These are phyloP conservation scores for Musca vetustissima DNA, from an alignment of 1,140 invertebrate species.

Conservation along the genomic window DNA sequence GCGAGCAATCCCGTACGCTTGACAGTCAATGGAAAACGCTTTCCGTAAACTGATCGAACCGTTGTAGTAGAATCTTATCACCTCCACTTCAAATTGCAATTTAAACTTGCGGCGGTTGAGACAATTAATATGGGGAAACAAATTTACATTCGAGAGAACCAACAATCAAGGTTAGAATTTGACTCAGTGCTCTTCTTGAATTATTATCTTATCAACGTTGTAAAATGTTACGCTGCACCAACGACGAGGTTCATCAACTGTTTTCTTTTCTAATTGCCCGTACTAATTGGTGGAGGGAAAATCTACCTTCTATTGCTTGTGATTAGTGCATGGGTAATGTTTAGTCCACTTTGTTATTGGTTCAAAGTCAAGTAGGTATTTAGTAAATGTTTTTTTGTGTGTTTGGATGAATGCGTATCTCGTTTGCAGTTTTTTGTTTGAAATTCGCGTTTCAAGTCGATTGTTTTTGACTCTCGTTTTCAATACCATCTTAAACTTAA, in stretches of 20 bases:
- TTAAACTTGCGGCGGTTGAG: neutral
- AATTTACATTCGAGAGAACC: no score
- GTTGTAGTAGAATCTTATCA: neutral
- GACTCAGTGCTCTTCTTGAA: no score
- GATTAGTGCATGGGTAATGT: no score
- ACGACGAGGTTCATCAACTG: neutral
- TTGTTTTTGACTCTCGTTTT: no score
- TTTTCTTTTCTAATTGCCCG: no score
- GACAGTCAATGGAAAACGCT: neutral
- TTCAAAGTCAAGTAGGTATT: neutral
- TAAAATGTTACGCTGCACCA: neutral
- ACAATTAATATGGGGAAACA: no score
- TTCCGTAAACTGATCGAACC: neutral
- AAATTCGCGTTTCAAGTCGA: no score
- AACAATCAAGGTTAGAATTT: no score
- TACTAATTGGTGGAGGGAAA: neutral
- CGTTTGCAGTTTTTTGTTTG: no score
- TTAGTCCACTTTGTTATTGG: neutral
- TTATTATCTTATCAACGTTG: conserved; percentile 13
- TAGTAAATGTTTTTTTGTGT: neutral
- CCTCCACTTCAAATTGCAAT: conserved; percentile 10
- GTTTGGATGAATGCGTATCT: neutral
- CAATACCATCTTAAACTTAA: no score
- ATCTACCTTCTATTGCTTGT: neutral
- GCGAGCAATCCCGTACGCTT: neutral